Conservation (phyloP, 2,797 vertebrate genomes). For the Buphagus erythrorhynchus region DNA sequence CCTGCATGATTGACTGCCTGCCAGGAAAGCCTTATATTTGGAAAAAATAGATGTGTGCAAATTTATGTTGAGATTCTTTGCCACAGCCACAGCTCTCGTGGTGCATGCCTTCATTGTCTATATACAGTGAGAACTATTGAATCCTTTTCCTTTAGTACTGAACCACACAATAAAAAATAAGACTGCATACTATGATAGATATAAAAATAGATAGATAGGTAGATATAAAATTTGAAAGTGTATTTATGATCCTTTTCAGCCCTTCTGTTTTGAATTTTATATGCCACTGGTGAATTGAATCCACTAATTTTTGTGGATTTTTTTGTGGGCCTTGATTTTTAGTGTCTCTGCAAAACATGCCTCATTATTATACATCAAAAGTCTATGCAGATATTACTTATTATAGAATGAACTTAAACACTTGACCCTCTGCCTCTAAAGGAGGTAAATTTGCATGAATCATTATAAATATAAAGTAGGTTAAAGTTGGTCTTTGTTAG, state of each 20-base stretch:
- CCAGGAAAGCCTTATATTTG: constrained; percentile 45
- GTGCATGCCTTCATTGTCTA: not conserved
- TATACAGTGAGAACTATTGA: not conserved
- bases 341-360: not conserved
- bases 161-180: not conserved
- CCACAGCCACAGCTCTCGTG: not conserved
- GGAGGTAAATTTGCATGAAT: not conserved
- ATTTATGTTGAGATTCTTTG: constrained; percentile 20
- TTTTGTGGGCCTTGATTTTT: not conserved
- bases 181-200: not conserved
- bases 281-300: not conserved
- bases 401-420: not conserved
- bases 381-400: not conserved
- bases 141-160: not conserved
- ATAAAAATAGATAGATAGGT: no score
- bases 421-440: not conserved
- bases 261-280: not conserved
- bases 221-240: not conserved
- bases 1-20: constrained; percentile 32
- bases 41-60: constrained; percentile 29
- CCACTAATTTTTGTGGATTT: no score
- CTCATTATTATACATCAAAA: not conserved
- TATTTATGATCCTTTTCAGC: not conserved
- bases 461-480: constrained; percentile 25
- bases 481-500: constrained; percentile 11